A percentile compares a stretch with the other conserved stretches of the same genome.
These are phyloP conservation scores for Numenius phaeopus DNA, from an alignment of 2,797 vertebrate species.

Conservation along the genomic window DNA sequence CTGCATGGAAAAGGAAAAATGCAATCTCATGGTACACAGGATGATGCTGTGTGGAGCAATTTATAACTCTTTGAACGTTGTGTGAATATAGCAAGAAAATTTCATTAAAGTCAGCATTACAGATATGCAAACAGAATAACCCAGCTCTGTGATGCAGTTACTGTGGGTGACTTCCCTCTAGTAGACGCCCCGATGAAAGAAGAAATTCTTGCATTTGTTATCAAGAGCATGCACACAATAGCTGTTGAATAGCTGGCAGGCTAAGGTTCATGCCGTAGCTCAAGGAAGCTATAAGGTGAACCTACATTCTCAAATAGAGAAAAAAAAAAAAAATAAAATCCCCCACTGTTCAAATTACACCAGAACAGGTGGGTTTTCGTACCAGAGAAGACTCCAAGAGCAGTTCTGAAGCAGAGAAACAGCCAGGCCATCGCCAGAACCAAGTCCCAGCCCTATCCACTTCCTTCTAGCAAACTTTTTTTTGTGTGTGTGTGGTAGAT, in stretches of 20 bases:
- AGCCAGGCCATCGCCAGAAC: accelerated
- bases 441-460: accelerated
- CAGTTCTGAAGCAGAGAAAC: accelerated
- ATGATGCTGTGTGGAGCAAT: accelerated
- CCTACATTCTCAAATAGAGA: accelerated
- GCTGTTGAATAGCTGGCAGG: accelerated
- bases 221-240: accelerated
- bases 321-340: background rate
- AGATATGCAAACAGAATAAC: accelerated
- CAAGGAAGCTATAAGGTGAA: accelerated
- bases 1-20: background rate
- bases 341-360: accelerated
- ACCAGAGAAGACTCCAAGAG: background rate
- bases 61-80: accelerated
- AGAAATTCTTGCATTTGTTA: accelerated
- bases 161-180: accelerated
- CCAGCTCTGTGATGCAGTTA: no score
- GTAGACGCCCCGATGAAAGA: accelerated
- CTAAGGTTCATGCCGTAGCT: background rate
- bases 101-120: accelerated
- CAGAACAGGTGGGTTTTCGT: accelerated
- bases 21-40: accelerated
- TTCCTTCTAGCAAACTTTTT: background rate
- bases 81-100: accelerated
- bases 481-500: background rate